Evolutionary conservation across 2,797 vertebrate species (phyloP).

Genomic region (Siniperca obscura): DNA sequence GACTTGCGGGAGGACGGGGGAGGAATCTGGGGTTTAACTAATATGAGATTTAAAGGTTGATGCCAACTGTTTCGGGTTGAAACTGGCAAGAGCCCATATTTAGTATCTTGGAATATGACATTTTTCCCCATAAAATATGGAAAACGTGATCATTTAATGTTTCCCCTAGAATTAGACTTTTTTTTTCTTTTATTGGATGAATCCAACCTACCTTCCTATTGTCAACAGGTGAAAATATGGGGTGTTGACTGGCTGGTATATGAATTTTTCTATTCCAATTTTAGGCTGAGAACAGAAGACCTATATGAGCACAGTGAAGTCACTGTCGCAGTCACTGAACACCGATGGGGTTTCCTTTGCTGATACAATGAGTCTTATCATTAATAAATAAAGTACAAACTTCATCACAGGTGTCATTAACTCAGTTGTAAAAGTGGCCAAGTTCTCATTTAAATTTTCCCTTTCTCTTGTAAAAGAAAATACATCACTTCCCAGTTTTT

Average conservation of each 20-base stretch:
- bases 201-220: neutral
- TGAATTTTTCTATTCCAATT: neutral
- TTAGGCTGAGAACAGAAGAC: neutral
- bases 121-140: constrained; percentile 1
- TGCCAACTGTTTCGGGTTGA: constrained; percentile 41
- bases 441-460: too few relatives aligned
- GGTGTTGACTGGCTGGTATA: neutral
- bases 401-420: neutral
- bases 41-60: constrained; percentile 53
- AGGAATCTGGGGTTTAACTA: constrained; percentile 57
- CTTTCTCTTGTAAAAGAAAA: neutral
- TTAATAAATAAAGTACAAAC: neutral
- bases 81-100: constrained; percentile 26
- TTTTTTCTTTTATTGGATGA: neutral
- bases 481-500: neutral
- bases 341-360: neutral
- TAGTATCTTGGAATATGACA: constrained; percentile 30
- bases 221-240: constrained; percentile 3
- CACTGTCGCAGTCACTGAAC: neutral
- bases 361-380: neutral
- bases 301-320: neutral
- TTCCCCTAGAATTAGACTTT: neutral
- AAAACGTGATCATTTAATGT: constrained; percentile 16
- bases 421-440: neutral
- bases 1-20: constrained; percentile 51